These are phyloP conservation scores for Drosophila putrida DNA, from an alignment of 2,888 invertebrate species.

Conservation along the genomic window DNA sequence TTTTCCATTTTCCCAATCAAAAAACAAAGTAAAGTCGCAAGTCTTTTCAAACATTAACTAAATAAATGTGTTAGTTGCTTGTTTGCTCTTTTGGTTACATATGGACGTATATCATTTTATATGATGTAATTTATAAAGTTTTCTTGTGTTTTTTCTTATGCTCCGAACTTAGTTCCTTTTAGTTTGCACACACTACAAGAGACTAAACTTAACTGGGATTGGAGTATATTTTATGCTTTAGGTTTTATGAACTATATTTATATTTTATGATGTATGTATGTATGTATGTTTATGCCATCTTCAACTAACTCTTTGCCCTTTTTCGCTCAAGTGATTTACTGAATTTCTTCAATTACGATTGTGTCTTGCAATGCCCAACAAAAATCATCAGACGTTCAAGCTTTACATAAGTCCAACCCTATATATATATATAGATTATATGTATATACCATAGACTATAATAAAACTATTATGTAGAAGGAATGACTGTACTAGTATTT, in stretches of 20 bases:
- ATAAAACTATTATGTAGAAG: constrained; percentile 67
- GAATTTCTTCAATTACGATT: constrained; percentile 69
- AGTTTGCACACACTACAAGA: constrained; percentile 60
- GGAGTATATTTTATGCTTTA: constrained; percentile 42
- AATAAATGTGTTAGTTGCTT: constrained; percentile 56
- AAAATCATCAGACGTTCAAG: constrained; percentile 78
- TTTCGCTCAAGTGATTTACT: constrained; percentile 30
- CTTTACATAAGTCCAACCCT: constrained; percentile 74
- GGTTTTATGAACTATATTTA: constrained; percentile 47
- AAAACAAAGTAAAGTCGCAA: constrained; percentile 62
- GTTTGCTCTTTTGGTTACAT: constrained; percentile 56
- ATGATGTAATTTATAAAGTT: constrained; percentile 49
- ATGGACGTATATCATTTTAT: constrained; percentile 75
- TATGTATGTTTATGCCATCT: constrained; percentile 39
- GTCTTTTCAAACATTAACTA: constrained; percentile 66
- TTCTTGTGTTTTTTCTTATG: constrained; percentile 21
- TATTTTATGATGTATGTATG: constrained; percentile 22
- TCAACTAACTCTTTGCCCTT: constrained; percentile 34
- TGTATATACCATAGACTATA: constrained; percentile 47
- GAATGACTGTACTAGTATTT: constrained; percentile 72
- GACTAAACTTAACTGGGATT: constrained; percentile 72
- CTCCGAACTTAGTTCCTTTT: constrained; percentile 72
- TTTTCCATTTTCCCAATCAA: constrained; percentile 4
- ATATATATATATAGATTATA: constrained; percentile 53
- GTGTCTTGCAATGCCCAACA: constrained; percentile 81